phyloP scores from a whole-genome alignment of 2,888 invertebrate species.

The Cordilura impudica region DNA sequence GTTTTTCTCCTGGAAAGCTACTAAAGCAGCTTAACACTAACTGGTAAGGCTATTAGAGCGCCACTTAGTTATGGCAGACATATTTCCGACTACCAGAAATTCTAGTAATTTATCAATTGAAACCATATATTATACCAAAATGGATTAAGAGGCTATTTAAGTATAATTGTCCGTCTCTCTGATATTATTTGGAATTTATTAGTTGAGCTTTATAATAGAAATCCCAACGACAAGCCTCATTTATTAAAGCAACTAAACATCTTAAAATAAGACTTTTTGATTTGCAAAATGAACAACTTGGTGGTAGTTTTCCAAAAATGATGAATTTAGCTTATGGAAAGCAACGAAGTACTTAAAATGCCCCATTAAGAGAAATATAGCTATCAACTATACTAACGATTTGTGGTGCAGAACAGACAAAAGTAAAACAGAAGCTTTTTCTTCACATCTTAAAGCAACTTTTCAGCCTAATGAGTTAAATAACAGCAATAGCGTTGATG shows the following conservation, averaged over 20 bases:
- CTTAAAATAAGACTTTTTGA: neutral
- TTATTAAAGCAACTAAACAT: neutral
- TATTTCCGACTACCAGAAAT: too few relatives aligned
- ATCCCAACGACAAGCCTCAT: constrained; percentile 43
- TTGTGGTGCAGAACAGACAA: neutral
- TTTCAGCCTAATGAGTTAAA: neutral
- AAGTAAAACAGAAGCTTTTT: constrained; percentile 6
- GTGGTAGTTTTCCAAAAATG: neutral
- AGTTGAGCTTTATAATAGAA: too few relatives aligned
- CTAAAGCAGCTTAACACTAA: neutral
- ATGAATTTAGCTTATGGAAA: neutral
- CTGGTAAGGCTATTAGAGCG: constrained; percentile 12
- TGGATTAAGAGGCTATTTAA: too few relatives aligned
- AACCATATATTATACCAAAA: too few relatives aligned
- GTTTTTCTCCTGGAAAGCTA: constrained; percentile 18
- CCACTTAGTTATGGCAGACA: too few relatives aligned
- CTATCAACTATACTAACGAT: neutral
- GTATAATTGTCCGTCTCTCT: too few relatives aligned
- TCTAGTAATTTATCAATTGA: too few relatives aligned
- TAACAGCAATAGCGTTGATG: neutral
- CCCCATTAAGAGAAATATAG: neutral
- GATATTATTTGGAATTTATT: too few relatives aligned
- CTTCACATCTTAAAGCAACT: neutral
- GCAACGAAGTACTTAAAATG: too few relatives aligned
- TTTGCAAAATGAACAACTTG: neutral